phyloP scores from a whole-genome alignment of 2,113 vertebrate species.

The Furnarius figulus region DNA sequence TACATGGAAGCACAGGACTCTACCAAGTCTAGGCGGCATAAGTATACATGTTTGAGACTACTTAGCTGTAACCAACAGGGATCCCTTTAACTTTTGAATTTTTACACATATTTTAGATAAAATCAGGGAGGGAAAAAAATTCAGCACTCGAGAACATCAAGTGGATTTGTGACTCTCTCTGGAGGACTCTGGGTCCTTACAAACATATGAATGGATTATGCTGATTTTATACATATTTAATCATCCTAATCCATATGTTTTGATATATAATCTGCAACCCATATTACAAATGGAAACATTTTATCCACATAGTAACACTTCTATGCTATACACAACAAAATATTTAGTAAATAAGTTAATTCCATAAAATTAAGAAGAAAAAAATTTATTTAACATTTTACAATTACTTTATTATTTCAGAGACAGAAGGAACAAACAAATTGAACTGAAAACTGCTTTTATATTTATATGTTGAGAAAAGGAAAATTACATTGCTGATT shows the following conservation, averaged over 20 bases:
- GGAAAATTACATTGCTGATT: neutral
- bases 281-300: neutral
- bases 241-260: neutral
- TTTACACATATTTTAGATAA: conserved; percentile 59
- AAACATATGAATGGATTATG: conserved; percentile 47
- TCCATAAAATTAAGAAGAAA: neutral
- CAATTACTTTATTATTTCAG: neutral
- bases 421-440: neutral
- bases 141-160: conserved; percentile 50
- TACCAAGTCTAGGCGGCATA: neutral
- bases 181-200: conserved; percentile 21
- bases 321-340: neutral
- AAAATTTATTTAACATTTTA: neutral
- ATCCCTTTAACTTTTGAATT: conserved; percentile 51
- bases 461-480: neutral
- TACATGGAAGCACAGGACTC: neutral
- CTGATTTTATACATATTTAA: conserved; percentile 69
- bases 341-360: neutral
- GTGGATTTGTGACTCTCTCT: conserved; percentile 52
- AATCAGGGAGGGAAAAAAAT: conserved; percentile 41
- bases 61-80: conserved; percentile 21
- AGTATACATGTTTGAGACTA: neutral
- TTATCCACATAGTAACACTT: neutral
- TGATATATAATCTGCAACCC: conserved; percentile 12
- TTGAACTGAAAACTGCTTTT: neutral